phyloP scores from a whole-genome alignment of 2,113 vertebrate species.

The Numida meleagris region DNA sequence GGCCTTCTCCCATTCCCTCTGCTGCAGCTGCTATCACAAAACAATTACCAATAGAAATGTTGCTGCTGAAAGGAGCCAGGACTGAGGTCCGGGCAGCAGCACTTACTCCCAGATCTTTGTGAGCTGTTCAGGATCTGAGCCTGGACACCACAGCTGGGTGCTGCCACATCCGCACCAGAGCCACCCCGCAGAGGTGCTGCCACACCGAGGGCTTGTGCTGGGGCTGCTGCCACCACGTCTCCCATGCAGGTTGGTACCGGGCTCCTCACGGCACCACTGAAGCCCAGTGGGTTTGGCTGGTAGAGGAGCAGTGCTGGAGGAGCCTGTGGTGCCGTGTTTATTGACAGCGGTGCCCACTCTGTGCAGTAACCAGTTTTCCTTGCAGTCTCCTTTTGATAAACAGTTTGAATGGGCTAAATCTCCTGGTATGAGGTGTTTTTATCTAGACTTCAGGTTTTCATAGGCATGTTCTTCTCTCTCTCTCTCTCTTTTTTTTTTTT shows the following conservation, averaged over 20 bases:
- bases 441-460: background rate
- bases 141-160: background rate
- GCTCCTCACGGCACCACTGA: background rate
- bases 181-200: background rate
- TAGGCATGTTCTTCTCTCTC: background rate
- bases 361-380: background rate
- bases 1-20: background rate
- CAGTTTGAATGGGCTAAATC: background rate
- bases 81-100: background rate
- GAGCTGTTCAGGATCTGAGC: background rate
- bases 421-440: background rate
- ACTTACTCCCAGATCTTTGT: background rate
- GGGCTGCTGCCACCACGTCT: background rate
- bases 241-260: background rate
- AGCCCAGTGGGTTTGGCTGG: background rate
- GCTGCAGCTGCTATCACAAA: background rate
- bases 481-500: background rate
- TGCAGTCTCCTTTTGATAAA: background rate
- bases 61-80: background rate
- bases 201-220: background rate
- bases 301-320: fast-evolving
- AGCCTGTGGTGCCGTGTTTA: background rate
- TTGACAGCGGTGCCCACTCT: background rate
- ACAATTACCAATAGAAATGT: background rate
- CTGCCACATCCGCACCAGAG: fast-evolving